Conservation (phyloP, 2,888 invertebrate genomes). For the Torymus tubicola region DNA sequence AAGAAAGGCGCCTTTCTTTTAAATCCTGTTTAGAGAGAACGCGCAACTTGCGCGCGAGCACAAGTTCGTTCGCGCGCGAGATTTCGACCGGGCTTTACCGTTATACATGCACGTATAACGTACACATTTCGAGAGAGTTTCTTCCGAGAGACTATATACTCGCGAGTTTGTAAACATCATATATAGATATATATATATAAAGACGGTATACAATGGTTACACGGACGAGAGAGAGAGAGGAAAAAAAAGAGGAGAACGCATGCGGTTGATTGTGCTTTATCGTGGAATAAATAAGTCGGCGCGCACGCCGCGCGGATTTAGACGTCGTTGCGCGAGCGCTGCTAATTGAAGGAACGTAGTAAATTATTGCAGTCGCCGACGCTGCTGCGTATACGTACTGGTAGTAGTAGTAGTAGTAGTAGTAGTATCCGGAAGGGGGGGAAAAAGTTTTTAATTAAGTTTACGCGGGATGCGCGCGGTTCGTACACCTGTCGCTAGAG, state of each 20-base stretch:
- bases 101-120: neutral
- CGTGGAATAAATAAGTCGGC: slow-evolving; percentile 23
- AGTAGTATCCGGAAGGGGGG: neutral
- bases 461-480: no score
- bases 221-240: slow-evolving; percentile 7
- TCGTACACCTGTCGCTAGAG: no score
- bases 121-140: slow-evolving; percentile 1
- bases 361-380: no score
- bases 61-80: neutral
- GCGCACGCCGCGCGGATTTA: neutral
- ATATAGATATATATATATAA: no score
- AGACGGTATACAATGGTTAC: slow-evolving; percentile 5
- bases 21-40: slow-evolving; percentile 7
- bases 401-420: no score
- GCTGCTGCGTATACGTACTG: no score
- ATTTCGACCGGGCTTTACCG: neutral
- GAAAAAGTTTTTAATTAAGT: no score
- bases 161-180: no score
- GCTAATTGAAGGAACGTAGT: no score
- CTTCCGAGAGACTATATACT: neutral
- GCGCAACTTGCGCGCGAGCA: neutral
- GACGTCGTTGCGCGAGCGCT: neutral
- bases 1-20: slow-evolving; percentile 23
- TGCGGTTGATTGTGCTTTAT: slow-evolving; percentile 41
- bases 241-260: neutral